Evolutionary conservation across 1,140 invertebrate species (phyloP).

Genomic region (Lepidurus packardi): DNA sequence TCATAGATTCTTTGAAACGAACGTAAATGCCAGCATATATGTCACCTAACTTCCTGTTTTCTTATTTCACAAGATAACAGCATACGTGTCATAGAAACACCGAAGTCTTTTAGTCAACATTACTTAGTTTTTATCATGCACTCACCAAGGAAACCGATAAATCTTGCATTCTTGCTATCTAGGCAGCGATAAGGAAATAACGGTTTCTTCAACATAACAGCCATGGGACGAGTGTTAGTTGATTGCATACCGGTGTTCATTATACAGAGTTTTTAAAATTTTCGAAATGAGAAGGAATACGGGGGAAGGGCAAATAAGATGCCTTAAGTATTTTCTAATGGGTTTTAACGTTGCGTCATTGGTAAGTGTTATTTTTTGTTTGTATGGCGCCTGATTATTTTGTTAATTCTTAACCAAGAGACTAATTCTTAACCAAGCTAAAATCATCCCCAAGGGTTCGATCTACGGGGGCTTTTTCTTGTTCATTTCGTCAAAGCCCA

Average conservation of each 20-base stretch:
- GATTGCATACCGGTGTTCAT: neutral
- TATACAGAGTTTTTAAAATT: neutral
- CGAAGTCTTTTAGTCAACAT: neutral
- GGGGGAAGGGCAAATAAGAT: neutral
- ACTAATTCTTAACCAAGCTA: no score
- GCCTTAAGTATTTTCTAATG: slow-evolving; percentile 1
- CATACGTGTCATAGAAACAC: neutral
- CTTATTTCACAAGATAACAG: neutral
- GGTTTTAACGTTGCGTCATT: neutral
- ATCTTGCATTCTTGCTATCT: neutral
- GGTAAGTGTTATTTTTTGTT: neutral
- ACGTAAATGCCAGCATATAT: neutral
- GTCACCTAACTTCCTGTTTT: neutral
- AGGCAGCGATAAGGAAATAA: neutral
- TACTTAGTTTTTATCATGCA: neutral
- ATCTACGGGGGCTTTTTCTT: no score
- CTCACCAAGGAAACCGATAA: neutral
- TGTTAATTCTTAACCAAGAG: neutral
- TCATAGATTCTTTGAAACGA: neutral
- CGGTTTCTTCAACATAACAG: neutral
- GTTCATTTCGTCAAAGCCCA: no score
- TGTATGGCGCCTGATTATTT: neutral
- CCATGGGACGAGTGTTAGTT: neutral
- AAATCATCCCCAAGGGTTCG: no score
- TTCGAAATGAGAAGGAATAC: neutral